Evolutionary conservation across 2,113 vertebrate genomes (phyloP).

Genomic region (Fulmarus glacialis): DNA sequence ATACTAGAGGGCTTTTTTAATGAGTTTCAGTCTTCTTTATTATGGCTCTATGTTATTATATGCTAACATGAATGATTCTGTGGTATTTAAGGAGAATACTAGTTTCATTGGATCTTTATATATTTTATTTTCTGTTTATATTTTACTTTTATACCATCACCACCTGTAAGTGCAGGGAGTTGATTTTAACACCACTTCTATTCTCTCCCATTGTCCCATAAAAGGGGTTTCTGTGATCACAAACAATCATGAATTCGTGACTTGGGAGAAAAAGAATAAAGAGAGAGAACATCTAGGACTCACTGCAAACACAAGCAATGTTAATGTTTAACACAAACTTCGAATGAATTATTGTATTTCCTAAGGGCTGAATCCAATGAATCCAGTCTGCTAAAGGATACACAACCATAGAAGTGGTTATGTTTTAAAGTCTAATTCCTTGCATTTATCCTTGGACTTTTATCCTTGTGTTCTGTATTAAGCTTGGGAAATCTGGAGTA

Average conservation of each 20-base stretch:
- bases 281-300: not conserved
- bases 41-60: not conserved
- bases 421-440: not conserved
- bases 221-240: not conserved
- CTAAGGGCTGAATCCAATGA: not conserved
- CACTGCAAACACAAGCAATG: not conserved
- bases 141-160: not conserved
- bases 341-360: not conserved
- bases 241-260: not conserved
- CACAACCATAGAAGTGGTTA: not conserved
- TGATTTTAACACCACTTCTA: not conserved
- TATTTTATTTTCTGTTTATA: not conserved
- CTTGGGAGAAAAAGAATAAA: not conserved
- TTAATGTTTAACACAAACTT: not conserved
- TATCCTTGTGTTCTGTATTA: not conserved
- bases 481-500: not conserved
- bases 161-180: not conserved
- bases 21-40: not conserved
- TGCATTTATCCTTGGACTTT: not conserved
- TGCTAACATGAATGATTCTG: not conserved
- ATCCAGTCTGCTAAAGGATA: not conserved
- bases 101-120: not conserved
- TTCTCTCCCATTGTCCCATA: not conserved
- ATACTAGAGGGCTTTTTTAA: rapidly evolving
- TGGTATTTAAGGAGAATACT: not conserved